Evolutionary conservation across 2,888 invertebrate species (phyloP), one percentile per base, ranked within the genome.

Genomic region (Aspidiotus rigidus): DNA sequence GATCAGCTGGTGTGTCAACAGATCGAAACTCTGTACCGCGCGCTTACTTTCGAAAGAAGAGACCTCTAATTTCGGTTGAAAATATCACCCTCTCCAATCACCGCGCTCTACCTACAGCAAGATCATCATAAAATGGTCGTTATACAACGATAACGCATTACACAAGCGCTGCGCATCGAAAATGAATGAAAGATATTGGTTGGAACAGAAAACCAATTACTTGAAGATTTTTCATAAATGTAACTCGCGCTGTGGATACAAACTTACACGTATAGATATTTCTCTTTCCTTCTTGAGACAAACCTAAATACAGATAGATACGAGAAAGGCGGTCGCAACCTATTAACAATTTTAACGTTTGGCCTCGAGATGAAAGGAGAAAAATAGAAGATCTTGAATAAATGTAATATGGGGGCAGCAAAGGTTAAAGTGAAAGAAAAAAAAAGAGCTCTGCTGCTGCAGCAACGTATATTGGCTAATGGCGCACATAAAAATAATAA

Each of bases 401-500:
- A 57, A 55, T 16, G 49, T 41, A 62, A 71, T 71, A 64, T 72
- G 72, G 70, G 71, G 70, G 61, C 57, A 53, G 69, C 56, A 13
- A 56, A 57, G 67, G 69, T 49, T 60, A 66, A 69, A 60, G 70
- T 64, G 64, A 70, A 64, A 71, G 70, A 57, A 57, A 66, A 54
- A 66, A 44, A 44, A 57, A 64, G 54, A 64, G 28, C 28, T 28
- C 28, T 28, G 28, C 28, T 28, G 28, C 57, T 10, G 17, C 13
- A 62, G 17, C 13, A 62, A 60, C 64, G 64, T 66, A 59, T 66
- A 66, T 66, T 66, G 66, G 66, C 66, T 66, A 66, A 66, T 66
- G 66, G 66, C 66, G 66, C 66, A 66, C 66, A 66, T 66, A 66
- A 66, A 66, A 66, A 66, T 66, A 66, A 66, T 66, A 66, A 66